A percentile compares a stretch with the other conserved stretches of the same genome.
These are phyloP conservation scores for Salarias fasciatus DNA, from an alignment of 2,797 vertebrate species.

Conservation along the genomic window DNA sequence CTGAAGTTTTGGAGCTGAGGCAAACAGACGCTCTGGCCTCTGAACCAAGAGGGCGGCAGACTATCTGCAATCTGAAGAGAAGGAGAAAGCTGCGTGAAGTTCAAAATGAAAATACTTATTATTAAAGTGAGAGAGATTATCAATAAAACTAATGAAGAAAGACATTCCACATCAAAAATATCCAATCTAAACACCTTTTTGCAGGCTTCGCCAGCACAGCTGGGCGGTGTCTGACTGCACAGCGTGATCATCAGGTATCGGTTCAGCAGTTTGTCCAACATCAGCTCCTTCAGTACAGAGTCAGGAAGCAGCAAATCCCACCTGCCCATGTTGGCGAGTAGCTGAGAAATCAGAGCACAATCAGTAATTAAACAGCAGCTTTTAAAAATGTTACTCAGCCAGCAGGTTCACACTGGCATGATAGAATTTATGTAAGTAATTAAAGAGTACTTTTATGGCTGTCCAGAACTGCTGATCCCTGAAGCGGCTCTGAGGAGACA, in stretches of 20 bases:
- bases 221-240: conserved; percentile 74
- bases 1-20: conserved; percentile 88
- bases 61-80: conserved; percentile 83
- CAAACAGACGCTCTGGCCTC: conserved; percentile 70
- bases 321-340: conserved; percentile 87
- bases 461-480: conserved; percentile 90
- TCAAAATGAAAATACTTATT: not conserved
- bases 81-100: not conserved
- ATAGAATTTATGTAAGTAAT: not conserved
- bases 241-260: conserved; percentile 90
- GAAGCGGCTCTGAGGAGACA: conserved; percentile 84
- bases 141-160: not conserved
- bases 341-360: conserved; percentile 71
- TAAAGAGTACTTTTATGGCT: conserved; percentile 87
- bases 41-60: conserved; percentile 89
- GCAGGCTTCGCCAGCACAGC: conserved; percentile 76
- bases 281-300: conserved; percentile 84
- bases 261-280: conserved; percentile 89
- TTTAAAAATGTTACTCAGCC: not conserved
- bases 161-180: not conserved
- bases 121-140: not conserved
- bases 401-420: not conserved
- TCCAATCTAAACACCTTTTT: conserved; percentile 78
- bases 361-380: conserved; percentile 15
- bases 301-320: conserved; percentile 90